Base-by-base conservation (phyloP, 1,140 invertebrate species). In the Anoplophora glabripennis region DNA sequence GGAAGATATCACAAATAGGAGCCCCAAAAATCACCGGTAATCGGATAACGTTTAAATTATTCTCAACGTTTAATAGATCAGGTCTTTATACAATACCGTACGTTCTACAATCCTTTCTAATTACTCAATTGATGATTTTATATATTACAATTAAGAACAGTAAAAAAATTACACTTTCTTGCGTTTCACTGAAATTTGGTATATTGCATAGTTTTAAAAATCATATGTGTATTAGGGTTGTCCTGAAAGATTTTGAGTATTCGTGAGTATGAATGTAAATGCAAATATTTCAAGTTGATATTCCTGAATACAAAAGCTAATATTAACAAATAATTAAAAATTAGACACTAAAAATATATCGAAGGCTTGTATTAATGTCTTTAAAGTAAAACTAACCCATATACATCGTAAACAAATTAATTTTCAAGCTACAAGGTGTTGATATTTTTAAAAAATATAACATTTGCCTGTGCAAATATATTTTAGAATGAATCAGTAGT, bases 1-100 rank as follows among this genome's bases (percentile, higher is more conserved):
- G 28, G 15, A 45, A 14, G 14, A 52, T 48, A 44, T 15, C 53
- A 53, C 41, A 53, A 42, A 65, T 51, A 7, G 18, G 9, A 42
- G 18, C 9, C 4, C 17, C 17, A 12, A 12, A 49, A 41, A 18
- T 17, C 46, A 21, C 1, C 42, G 8, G 53, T 10, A 41, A 21
- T 34, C 41, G 36, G 28, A 15, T 45, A n/a, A 40, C 33, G 42
- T 8, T 34, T 37, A 42, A 34, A 37, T 14, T 21, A 0, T n/a
- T 52, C 18, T 18, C 8, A 18, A n/a, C 12, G 14, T 12, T 18
- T 21, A 11, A 35, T 11, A 37, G 15, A 33, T 21, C 28, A 21
- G n/a, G n/a, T 21, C 10, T 10, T 7, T 45, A 21, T 38, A 15
- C 2, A 21, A 47, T 36, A 12, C 11, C 36, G 17, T 46, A 37